Evolutionary conservation across 2,797 vertebrate species (phyloP), one percentile per base, ranked within the genome.

Genomic region (Pangasius krempfi): DNA sequence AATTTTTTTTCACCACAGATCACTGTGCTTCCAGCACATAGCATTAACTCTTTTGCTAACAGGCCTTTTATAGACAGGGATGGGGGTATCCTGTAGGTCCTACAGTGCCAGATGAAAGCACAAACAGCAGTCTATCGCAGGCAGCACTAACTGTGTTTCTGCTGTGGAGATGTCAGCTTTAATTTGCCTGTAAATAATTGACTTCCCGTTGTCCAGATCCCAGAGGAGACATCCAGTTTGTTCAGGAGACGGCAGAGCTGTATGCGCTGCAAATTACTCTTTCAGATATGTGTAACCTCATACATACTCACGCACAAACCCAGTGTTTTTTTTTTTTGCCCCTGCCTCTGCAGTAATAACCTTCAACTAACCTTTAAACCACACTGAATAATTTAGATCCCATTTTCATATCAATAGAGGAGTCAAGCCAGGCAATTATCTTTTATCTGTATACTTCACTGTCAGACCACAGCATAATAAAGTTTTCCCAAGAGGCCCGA

Each of bases 401-500:
- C 96, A 98, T 99, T 98, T 99, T 98, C 97, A 98, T 98, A 98
- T 98, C 97, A 98, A 98, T 97, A 96, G 96, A 95, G 96, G 96
- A 98, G 97, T 98, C 97, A 97, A 97, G 97, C 96, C 97, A 97
- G 97, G 97, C 97, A 99, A 98, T 99, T 98, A 99, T 98, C 97
- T 98, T 99, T 98, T 97, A 98, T 98, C 98, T 98, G 97, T 97
- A 97, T 96, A 97, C 97, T 97, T 97, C 97, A 96, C 97, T 97
- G 96, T 98, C 96, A 95, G 97, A 96, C 96, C 95, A 93, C 97
- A 96, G 97, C 96, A 97, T 96, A 97, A 97, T 97, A 96, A 97
- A 97, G 96, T 96, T 97, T 96, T 97, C 97, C 97, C 97, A 94
- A 95, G 96, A 93, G 96, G 94, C 93, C 92, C 91, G 87, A 94